Percentiles rank a stretch among this genome's conserved stretches.
phyloP scores from a whole-genome alignment of 2,888 invertebrate species.

The Perdita meconis region DNA sequence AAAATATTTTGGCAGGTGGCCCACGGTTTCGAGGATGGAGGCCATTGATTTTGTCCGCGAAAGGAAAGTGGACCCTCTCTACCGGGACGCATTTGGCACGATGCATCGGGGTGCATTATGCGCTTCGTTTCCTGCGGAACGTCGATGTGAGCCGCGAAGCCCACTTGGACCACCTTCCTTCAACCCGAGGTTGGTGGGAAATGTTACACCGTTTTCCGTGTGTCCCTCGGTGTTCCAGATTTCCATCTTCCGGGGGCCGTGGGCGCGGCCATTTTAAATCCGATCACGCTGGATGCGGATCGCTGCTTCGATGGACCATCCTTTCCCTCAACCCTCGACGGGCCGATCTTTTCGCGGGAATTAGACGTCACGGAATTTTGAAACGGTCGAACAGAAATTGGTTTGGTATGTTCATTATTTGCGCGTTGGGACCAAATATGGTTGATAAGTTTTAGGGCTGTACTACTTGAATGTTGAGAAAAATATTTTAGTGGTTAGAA shows the following conservation, averaged over 20 bases:
- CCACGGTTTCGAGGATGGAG: conserved; percentile 39
- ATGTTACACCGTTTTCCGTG: conserved; percentile 1
- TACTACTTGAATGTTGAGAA: conserved; percentile 5
- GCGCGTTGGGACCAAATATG: neutral
- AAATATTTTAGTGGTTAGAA: too few species aligned
- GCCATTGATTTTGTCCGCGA: conserved; percentile 65
- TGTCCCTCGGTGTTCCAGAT: conserved; percentile 28
- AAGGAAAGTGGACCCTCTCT: conserved; percentile 53
- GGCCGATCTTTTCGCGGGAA: neutral
- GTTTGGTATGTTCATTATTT: neutral
- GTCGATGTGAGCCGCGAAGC: conserved; percentile 6
- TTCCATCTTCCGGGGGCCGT: neutral
- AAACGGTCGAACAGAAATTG: neutral
- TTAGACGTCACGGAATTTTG: neutral
- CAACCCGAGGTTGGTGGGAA: conserved; percentile 2
- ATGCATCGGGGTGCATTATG: neutral
- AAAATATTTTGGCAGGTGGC: conserved; percentile 69
- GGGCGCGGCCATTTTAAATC: conserved; percentile 54
- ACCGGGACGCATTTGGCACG: conserved; percentile 40
- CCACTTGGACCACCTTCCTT: conserved; percentile 48
- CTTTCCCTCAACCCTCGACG: neutral
- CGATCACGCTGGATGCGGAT: conserved; percentile 4
- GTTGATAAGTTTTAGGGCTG: neutral
- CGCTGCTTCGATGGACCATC: conserved; percentile 2
- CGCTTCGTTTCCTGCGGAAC: neutral